Percentiles rank a stretch among this genome's conserved stretches.
Conservation (phyloP, 2,797 vertebrate genomes). For the Microctenopoma stevenorrisi region DNA sequence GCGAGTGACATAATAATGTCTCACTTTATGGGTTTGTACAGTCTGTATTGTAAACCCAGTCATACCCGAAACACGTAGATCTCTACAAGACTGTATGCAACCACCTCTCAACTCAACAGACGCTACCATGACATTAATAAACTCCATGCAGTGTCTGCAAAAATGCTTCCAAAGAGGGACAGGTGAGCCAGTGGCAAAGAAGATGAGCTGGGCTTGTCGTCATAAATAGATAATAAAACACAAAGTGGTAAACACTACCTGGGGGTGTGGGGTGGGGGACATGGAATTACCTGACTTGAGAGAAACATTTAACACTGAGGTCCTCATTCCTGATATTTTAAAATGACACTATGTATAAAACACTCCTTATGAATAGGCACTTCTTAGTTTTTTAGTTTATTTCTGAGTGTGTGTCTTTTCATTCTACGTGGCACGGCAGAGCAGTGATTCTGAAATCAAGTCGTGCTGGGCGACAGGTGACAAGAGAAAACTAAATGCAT, state of each 20-base stretch:
- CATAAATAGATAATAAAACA: slow-evolving; percentile 56
- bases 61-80: slow-evolving; percentile 12
- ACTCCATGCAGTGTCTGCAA: slow-evolving; percentile 28
- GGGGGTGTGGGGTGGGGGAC: slow-evolving; percentile 20
- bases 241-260: slow-evolving; percentile 48
- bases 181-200: slow-evolving; percentile 15
- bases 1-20: neutral
- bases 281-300: slow-evolving; percentile 52
- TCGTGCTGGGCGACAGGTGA: slow-evolving; percentile 58
- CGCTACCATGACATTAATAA: slow-evolving; percentile 15
- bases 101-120: slow-evolving; percentile 14
- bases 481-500: slow-evolving; percentile 60
- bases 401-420: slow-evolving; percentile 56
- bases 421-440: slow-evolving; percentile 72
- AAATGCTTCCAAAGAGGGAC: slow-evolving; percentile 24
- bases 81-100: slow-evolving; percentile 11
- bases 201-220: slow-evolving; percentile 21
- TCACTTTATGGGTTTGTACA: slow-evolving; percentile 18
- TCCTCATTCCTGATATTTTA: slow-evolving; percentile 69
- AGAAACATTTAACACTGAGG: slow-evolving; percentile 67
- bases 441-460: slow-evolving; percentile 59
- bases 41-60: slow-evolving; percentile 14
- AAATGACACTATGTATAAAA: slow-evolving; percentile 78
- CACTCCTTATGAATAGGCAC: slow-evolving; percentile 84
- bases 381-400: slow-evolving; percentile 77